Percentiles rank a stretch among this genome's conserved stretches.
These are phyloP conservation scores for Corythucha ciliata DNA, from an alignment of 2,888 invertebrate species.

Conservation along the genomic window DNA sequence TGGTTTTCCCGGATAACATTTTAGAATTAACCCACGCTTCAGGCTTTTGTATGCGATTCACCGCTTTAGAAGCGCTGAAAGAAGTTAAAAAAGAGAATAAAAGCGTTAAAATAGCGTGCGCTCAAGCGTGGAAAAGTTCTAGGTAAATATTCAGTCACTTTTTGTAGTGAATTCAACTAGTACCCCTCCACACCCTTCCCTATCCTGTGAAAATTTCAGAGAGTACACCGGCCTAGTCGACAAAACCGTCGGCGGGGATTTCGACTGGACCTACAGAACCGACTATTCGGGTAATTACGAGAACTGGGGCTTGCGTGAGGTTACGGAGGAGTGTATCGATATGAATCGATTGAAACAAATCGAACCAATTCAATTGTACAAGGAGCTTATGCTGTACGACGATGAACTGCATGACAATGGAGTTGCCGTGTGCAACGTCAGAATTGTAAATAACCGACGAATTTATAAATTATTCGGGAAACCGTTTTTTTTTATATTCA, in stretches of 20 bases:
- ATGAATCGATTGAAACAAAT: constrained; percentile 76
- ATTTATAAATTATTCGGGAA: not conserved
- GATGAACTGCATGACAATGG: constrained; percentile 99
- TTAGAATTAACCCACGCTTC: constrained; percentile 59
- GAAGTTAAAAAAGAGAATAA: constrained; percentile 64
- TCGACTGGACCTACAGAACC: constrained; percentile 97
- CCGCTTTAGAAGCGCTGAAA: constrained; percentile 81
- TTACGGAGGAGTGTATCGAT: constrained; percentile 66
- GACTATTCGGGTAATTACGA: constrained; percentile 75
- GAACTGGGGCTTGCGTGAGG: constrained; percentile 50
- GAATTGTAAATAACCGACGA: constrained; percentile 70
- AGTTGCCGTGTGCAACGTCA: constrained; percentile 76
- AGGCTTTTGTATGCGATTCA: constrained; percentile 68
- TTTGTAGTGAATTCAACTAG: not conserved
- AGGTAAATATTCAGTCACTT: constrained; percentile 48
- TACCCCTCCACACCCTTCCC: not conserved
- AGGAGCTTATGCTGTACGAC: constrained; percentile 88
- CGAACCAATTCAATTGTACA: constrained; percentile 89
- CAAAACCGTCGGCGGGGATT: constrained; percentile 74
- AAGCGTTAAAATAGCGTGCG: constrained; percentile 75
- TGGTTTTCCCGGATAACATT: constrained; percentile 92
- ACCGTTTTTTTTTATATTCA: not conserved
- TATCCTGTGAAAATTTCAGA: constrained; percentile 44
- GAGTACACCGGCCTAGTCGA: constrained; percentile 51
- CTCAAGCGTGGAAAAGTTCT: constrained; percentile 84